These are phyloP conservation scores for Melipona quadrifasciata DNA, from an alignment of 1,140 invertebrate genomes.

Conservation along the genomic window DNA sequence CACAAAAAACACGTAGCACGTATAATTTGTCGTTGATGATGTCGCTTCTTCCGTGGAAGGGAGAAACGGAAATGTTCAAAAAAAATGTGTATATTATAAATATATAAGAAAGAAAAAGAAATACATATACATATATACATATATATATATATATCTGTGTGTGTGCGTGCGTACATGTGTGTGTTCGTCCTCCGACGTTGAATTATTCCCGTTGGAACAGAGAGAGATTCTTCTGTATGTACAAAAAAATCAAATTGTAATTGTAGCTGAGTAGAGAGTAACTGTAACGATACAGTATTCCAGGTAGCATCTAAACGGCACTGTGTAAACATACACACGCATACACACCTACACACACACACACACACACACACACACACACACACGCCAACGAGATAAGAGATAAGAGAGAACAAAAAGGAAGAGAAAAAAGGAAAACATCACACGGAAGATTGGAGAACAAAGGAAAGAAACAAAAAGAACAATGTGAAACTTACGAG, in stretches of 20 bases:
- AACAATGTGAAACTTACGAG: slow-evolving; percentile 65
- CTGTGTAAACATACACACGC: slow-evolving; percentile 47
- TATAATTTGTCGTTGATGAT: neutral
- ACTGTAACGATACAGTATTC: slow-evolving; percentile 76
- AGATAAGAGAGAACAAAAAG: neutral
- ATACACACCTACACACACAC: slow-evolving; percentile 27
- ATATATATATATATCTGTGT: neutral
- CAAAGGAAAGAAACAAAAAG: neutral
- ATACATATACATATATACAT: neutral
- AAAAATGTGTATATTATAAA: slow-evolving; percentile 25
- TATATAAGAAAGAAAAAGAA: neutral
- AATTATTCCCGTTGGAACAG: slow-evolving; percentile 38
- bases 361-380: slow-evolving; percentile 28
- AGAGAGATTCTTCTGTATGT: slow-evolving; percentile 72
- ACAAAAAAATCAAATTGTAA: slow-evolving; percentile 79
- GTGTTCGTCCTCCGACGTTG: slow-evolving; percentile 59
- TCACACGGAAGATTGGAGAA: slow-evolving; percentile 3
- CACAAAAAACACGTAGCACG: neutral
- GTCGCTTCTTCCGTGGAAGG: neutral
- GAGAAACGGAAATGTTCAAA: neutral
- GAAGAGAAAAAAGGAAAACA: slow-evolving; percentile 15
- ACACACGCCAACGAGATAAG: slow-evolving; percentile 9
- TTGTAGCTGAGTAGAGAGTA: slow-evolving; percentile 72
- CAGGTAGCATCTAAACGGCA: slow-evolving; percentile 65
- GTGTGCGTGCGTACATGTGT: neutral